A percentile compares a stretch with the other conserved stretches of the same genome.
Evolutionary conservation across 1,140 invertebrate species (phyloP).

Genomic region (Venturia canescens): DNA sequence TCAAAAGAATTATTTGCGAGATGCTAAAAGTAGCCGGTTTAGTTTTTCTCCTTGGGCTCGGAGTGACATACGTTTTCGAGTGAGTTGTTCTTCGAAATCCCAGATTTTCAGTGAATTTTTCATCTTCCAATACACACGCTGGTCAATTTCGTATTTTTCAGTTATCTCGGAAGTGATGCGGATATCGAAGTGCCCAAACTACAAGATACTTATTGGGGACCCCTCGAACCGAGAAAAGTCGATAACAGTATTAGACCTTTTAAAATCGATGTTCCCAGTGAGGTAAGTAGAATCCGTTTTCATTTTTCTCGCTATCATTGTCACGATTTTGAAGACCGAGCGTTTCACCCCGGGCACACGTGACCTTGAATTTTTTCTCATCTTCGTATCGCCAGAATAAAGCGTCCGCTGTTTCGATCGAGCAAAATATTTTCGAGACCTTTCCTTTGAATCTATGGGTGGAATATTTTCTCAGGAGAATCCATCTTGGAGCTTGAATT

Average conservation of each 20-base stretch:
- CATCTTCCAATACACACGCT: no score
- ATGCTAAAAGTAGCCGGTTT: slow-evolving; percentile 56
- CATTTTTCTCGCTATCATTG: neutral
- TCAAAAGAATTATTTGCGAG: neutral
- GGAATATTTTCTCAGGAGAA: no score
- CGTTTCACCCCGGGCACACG: neutral
- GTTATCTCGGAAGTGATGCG: neutral
- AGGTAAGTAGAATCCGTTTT: slow-evolving; percentile 56
- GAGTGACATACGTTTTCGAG: slow-evolving; percentile 42
- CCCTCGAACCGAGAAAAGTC: slow-evolving; percentile 62
- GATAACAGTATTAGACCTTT: slow-evolving; percentile 75
- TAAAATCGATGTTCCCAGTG: slow-evolving; percentile 72
- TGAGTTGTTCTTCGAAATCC: slow-evolving; percentile 39
- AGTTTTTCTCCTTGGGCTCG: slow-evolving; percentile 40
- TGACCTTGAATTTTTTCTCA: no score
- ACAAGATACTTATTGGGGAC: slow-evolving; percentile 75
- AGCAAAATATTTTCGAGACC: no score
- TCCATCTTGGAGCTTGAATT: no score
- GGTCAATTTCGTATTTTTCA: neutral
- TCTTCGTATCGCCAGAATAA: no score
- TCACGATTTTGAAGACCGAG: neutral
- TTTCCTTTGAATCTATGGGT: no score
- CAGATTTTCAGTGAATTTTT: no score
- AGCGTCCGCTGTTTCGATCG: no score
- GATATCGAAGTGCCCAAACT: slow-evolving; percentile 52